Evolutionary conservation across 2,113 vertebrate genomes (phyloP), one percentile per base, ranked within the genome.

Genomic region (Mugil cephalus): DNA sequence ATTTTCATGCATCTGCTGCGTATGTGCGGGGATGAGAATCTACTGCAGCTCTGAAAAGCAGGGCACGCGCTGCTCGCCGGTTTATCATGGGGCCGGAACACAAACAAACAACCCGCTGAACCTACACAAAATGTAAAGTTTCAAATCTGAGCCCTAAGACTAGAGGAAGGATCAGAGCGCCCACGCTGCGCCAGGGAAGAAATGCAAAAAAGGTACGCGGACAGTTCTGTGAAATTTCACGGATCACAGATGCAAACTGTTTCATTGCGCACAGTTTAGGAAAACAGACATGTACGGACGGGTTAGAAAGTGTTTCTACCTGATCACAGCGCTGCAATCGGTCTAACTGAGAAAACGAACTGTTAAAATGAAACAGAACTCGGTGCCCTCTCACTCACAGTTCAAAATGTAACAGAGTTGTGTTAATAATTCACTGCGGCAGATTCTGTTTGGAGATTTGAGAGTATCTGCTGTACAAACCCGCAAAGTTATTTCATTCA

Each of bases 371-470:
- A 30, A 30, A 30, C 10, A 18, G 10, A 50, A 4, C 17, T 11
- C 4, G n/a, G n/a, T 40, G 15, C 5, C 11, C 34, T 47, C 60
- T 64, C 12, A 11, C 18, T 35, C 12, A 19, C 12, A 19, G 35
- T 50, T 24, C 13, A 50, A 65, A 19, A 64, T 56, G 45, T 43
- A 24, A 64, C 52, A 66, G 36, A 45, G 17, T 21, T 66, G 2
- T 43, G 21, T 59, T 17, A n/a, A 74, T 14, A 51, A 36, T 36
- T 53, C 39, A 64, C 45, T 51, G 59, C 14, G n/a, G 18, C 17
- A 24, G 38, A 15, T 53, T n/a, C 15, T 39, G 18, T 52, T 59
- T 59, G 30, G 10, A 48, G 35, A 54, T 5, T 0, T 14, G 14
- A 30, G 5, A 30, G 58, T 19, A 52, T 52, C 55, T 46, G n/a